phyloP scores from a whole-genome alignment of 2,113 vertebrate species.

The Melanerpes aurifrons region DNA sequence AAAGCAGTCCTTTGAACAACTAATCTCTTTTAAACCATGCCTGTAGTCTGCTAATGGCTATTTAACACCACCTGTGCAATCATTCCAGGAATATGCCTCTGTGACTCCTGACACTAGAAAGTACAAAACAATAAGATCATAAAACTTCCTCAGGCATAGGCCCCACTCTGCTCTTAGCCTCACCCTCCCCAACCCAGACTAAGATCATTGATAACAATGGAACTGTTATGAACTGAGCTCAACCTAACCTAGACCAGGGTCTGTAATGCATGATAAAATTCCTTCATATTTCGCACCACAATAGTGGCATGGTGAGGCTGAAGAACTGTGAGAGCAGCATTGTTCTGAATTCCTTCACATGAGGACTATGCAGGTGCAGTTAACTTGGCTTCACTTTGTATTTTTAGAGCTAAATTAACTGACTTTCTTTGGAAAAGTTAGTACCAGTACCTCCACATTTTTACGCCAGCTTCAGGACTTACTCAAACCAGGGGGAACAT shows the following conservation, averaged over 20 bases:
- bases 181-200: background rate
- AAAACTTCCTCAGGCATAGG: background rate
- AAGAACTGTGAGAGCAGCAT: background rate
- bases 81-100: constrained; percentile 72
- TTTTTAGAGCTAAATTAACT: background rate
- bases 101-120: constrained; percentile 42
- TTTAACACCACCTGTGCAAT: constrained; percentile 35
- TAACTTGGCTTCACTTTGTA: background rate
- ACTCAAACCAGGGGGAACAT: background rate
- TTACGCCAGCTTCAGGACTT: background rate
- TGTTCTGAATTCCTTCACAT: background rate
- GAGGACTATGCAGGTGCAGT: background rate
- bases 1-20: constrained; percentile 45
- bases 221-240: background rate
- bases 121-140: background rate
- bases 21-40: constrained; percentile 19
- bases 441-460: background rate
- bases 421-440: background rate
- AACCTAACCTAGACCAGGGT: background rate
- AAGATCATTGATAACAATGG: background rate
- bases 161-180: background rate
- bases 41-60: constrained; percentile 30
- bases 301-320: background rate
- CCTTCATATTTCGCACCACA: background rate
- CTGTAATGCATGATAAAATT: background rate